A percentile compares a stretch with the other conserved stretches of the same genome.
Evolutionary conservation across 1,140 invertebrate genomes (phyloP).

Genomic region (Steinernema feltiae): DNA sequence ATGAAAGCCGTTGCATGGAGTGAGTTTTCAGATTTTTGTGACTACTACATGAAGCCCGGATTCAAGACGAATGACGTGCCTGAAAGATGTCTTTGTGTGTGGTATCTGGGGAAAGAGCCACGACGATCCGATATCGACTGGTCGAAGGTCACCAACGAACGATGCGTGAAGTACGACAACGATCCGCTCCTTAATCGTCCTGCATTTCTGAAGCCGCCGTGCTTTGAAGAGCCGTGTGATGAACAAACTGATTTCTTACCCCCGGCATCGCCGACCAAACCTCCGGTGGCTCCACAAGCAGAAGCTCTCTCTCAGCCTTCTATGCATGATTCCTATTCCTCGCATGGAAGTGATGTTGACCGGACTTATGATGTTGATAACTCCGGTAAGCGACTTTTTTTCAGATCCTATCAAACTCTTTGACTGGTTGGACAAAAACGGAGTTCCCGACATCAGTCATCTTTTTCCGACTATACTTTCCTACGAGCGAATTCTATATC

Average conservation of each 20-base stretch:
- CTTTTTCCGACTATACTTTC: conserved; percentile 48
- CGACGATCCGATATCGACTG: conserved; percentile 28
- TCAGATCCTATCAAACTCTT: conserved; percentile 53
- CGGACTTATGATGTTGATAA: conserved; percentile 21
- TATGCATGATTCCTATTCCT: conserved; percentile 17
- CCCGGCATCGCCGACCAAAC: not conserved
- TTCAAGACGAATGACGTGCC: conserved; percentile 37
- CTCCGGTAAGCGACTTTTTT: conserved; percentile 31
- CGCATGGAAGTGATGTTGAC: conserved; percentile 16
- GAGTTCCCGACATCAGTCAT: conserved; percentile 44
- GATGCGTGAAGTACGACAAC: conserved; percentile 25
- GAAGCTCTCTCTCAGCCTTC: not conserved
- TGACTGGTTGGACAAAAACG: conserved; percentile 39
- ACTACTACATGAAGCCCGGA: conserved; percentile 47
- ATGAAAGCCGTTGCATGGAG: conserved; percentile 17
- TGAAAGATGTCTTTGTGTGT: conserved; percentile 44
- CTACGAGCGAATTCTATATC: conserved; percentile 28
- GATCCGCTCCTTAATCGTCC: conserved; percentile 19
- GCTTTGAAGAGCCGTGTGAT: conserved; percentile 28
- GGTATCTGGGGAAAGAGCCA: conserved; percentile 32
- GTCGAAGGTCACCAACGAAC: conserved; percentile 21
- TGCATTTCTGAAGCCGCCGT: conserved; percentile 24
- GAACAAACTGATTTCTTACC: conserved; percentile 20
- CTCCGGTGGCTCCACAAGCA: not conserved
- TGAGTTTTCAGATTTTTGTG: conserved; percentile 54